Base-by-base conservation (phyloP, 2,888 invertebrate species). In the Encarsia formosa region DNA sequence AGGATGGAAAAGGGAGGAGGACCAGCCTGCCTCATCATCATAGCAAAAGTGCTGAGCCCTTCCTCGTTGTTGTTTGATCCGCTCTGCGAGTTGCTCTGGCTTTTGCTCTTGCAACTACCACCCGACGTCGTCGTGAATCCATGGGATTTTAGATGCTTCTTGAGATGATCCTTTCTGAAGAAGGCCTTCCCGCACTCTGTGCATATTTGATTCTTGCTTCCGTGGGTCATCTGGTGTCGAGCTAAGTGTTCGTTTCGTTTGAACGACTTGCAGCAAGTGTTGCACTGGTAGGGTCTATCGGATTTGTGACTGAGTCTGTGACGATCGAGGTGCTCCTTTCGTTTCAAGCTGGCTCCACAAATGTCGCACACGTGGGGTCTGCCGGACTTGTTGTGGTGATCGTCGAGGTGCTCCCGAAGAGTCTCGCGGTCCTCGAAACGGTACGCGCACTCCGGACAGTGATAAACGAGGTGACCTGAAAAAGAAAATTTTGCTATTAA, bases 181-280 rank as follows among this genome's bases (percentile, higher is more conserved):
- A 87, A 87, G 31, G 86, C 86, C 73, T 88, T 88, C 37, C 87
- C 86, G 64, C 88, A 88, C 68, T 86, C 84, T 29, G 77, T 79
- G 69, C 88, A 88, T 58, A 87, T 83, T 71, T 89, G 87, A 5
- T 86, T 88, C 75, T 89, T 89, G 70, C 87, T 84, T 29, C 89
- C 89, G 76, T 90, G 90, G 70, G 89, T 90, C 4, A 89, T 87
- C 68, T 85, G 84, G 75, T 90, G 89, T 58, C 89, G 79, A 69
- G 88, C 88, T 64, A 90, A 80, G 65, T 90, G 90, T 67, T 90
- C 90, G 64, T 88, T 85, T 29, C 89, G 79, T 73, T 89, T 88
- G 76, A 88, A 88, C 5, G 84, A 86, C 73, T 89, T 88, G 70
- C 83, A 80, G 65, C 89, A 89, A 52, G 87, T 83, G 48, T 81